Evolutionary conservation across 2,797 vertebrate species (phyloP), one percentile per base, ranked within the genome.

Genomic region (Lepilemur ruficaudatus): DNA sequence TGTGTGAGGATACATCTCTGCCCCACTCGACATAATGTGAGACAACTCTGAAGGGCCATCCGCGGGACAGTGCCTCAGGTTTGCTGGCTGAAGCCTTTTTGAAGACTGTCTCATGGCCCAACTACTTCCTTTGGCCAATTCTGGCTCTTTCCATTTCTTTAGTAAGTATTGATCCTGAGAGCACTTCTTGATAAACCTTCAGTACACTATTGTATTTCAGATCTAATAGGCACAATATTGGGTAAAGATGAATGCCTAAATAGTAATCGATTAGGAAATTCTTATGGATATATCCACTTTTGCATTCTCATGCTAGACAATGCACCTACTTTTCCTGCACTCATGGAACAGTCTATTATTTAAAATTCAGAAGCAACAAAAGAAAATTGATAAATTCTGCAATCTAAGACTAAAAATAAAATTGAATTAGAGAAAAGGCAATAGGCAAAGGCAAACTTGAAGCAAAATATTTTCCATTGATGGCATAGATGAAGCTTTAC

Each of bases 161-260:
- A 65, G 6, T 76, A 90, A 70, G 28, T 38, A 95, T 32, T 41
- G 90, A 90, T 55, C 50, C 63, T n/a, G 30, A 81, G 28, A 50
- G 22, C 22, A 57, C 61, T 91, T 65, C 78, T 61, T 82, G 73
- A 50, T 87, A 87, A 72, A 57, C 4, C 10, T 48, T 23, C 3
- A 59, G 82, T 23, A 87, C 10, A 65, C 4, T 87, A 28, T 83
- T 83, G 65, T 72, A 23, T 50, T 41, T 93, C n/a, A 28, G 28
- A 55, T 82, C 23, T 78, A 93, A 91, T 13, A 32, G 69, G 43
- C 11, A 70, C n/a, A 78, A 41, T 93, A 81, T 63, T 78, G 10
- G 83, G 38, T 43, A 91, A 96, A 91, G n/a, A 87, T 35, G 52
- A 96, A 13, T 38, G 65, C 9, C 46, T 83, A 69, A 93, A 69